Conservation (phyloP, 1,140 invertebrate species). For the Sinella curviseta region DNA sequence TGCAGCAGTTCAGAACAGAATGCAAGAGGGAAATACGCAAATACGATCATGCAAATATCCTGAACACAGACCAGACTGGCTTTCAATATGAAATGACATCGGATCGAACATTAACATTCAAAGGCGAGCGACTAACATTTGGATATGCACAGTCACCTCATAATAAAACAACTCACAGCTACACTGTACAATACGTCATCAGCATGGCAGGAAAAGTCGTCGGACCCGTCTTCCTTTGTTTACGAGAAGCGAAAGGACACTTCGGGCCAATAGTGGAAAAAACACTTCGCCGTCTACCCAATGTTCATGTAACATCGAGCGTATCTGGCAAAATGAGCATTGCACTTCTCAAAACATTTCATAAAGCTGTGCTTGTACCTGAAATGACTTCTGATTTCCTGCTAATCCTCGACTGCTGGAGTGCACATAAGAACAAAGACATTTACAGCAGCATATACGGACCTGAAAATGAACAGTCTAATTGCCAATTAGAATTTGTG, state of each 20-base stretch:
- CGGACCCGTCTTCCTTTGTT: conserved; percentile 1
- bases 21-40: too few species aligned
- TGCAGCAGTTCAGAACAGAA: background rate
- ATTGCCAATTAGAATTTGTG: background rate
- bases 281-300: background rate
- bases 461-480: background rate
- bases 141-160: background rate
- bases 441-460: background rate
- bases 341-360: conserved; percentile 2
- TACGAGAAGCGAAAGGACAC: conserved; percentile 22
- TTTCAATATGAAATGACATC: conserved; percentile 1
- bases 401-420: conserved; percentile 3
- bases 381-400: conserved; percentile 18
- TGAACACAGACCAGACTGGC: conserved; percentile 28
- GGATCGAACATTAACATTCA: background rate
- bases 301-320: conserved; percentile 23
- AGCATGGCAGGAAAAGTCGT: conserved; percentile 13
- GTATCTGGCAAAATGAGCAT: conserved; percentile 18
- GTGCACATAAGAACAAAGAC: conserved; percentile 8
- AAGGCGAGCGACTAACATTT: conserved; percentile 26
- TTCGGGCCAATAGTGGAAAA: background rate
- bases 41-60: background rate
- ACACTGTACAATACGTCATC: conserved; percentile 28
- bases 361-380: background rate
- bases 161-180: background rate